Percentiles rank a stretch among this genome's conserved stretches.
phyloP scores from a whole-genome alignment of 2,797 vertebrate species.

The Pseudomugil tenellus region DNA sequence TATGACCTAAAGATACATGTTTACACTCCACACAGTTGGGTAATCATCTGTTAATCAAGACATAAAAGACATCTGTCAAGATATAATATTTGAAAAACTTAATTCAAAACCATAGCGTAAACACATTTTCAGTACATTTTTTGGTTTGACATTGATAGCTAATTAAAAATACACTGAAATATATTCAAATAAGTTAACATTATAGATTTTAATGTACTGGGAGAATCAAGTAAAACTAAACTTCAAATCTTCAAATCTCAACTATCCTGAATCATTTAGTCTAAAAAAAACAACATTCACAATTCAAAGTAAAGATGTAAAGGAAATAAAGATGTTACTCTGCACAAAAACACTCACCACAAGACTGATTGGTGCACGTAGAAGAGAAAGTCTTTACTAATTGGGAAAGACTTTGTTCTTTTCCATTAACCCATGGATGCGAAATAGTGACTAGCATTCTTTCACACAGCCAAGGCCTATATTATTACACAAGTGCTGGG shows the following conservation, averaged over 20 bases:
- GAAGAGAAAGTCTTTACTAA: conserved; percentile 34
- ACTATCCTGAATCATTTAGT: too few species aligned
- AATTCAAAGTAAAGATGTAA: too few species aligned
- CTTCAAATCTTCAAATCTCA: background rate
- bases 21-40: background rate
- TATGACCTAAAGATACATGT: background rate
- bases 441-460: conserved; percentile 60
- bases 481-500: conserved; percentile 77
- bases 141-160: background rate
- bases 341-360: conserved; percentile 2
- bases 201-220: background rate
- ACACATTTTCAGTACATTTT: too few species aligned
- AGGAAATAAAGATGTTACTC: conserved; percentile 9
- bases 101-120: background rate
- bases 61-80: too few species aligned
- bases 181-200: background rate
- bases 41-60: background rate
- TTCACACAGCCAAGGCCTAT: conserved; percentile 53
- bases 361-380: conserved; percentile 15
- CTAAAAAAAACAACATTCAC: background rate
- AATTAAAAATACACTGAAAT: background rate
- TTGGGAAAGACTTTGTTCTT: conserved; percentile 54
- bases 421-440: conserved; percentile 44
- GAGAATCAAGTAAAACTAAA: background rate
- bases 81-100: background rate